These are phyloP conservation scores for Tangara arthus DNA, from an alignment of 2,797 vertebrate species.

Conservation along the genomic window DNA sequence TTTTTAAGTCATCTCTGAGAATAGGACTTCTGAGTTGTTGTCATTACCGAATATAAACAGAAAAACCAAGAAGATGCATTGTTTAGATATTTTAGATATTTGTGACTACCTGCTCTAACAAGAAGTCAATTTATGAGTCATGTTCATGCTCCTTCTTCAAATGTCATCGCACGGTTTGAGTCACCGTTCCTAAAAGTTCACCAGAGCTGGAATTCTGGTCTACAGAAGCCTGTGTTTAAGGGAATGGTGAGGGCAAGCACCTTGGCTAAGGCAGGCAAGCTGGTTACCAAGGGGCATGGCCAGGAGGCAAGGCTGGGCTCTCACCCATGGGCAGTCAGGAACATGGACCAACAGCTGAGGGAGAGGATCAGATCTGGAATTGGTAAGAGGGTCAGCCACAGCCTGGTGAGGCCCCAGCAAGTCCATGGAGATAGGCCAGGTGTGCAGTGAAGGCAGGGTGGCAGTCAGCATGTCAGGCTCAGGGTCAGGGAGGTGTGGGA, in stretches of 20 bases:
- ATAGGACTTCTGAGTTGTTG: not conserved
- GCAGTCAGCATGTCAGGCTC: not conserved
- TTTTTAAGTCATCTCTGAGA: not conserved
- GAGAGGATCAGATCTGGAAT: not conserved
- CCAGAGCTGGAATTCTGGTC: not conserved
- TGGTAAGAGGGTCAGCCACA: not conserved
- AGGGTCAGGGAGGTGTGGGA: not conserved
- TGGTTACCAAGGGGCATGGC: rapidly evolving
- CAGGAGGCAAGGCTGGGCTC: not conserved
- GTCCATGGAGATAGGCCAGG: not conserved
- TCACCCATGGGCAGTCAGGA: rapidly evolving
- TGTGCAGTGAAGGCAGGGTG: not conserved
- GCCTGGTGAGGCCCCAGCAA: no score
- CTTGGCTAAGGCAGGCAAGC: not conserved
- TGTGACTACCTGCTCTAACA: not conserved
- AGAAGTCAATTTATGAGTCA: not conserved
- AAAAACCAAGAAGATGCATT: not conserved
- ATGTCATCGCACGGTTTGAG: not conserved
- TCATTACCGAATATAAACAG: not conserved
- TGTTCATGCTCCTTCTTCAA: not conserved
- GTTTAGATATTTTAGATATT: not conserved
- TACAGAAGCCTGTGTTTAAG: not conserved
- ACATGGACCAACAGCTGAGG: not conserved
- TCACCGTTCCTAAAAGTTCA: not conserved
- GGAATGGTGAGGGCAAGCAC: rapidly evolving